A percentile compares a stretch with the other conserved stretches of the same genome.
Conservation (phyloP, 53 echinoderm and acorn worm genomes). For the Holothuria scabra region DNA sequence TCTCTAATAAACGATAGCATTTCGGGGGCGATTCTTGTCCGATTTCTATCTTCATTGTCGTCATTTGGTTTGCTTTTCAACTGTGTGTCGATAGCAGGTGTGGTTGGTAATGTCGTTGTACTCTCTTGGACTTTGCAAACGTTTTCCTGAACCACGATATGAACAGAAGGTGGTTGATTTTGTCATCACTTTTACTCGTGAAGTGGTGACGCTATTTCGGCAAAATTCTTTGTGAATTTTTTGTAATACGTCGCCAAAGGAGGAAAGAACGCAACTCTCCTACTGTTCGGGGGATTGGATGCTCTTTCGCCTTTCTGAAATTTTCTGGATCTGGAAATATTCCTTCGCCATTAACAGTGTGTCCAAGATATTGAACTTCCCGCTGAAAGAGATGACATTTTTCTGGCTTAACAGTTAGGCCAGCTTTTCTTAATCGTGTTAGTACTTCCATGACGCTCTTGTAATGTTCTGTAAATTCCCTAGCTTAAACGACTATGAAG, state of each 20-base stretch:
- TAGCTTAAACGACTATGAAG: constrained; percentile 58
- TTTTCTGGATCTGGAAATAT: constrained; percentile 67
- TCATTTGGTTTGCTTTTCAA: too few species aligned
- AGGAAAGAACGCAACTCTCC: constrained; percentile 55
- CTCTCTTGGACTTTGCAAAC: too few species aligned
- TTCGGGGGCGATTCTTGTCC: too few species aligned
- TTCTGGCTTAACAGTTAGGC: constrained; percentile 27
- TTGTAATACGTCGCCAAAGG: constrained; percentile 65
- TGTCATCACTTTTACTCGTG: not conserved
- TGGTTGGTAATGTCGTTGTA: too few species aligned
- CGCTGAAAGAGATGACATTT: constrained; percentile 46
- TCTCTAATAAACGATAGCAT: too few species aligned
- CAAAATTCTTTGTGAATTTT: constrained; percentile 63
- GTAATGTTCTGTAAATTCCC: constrained; percentile 54
- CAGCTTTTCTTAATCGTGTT: not conserved
- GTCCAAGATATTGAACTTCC: constrained; percentile 49
- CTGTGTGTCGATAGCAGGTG: too few species aligned
- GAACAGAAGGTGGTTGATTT: too few species aligned
- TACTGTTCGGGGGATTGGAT: constrained; percentile 45
- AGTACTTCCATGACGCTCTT: constrained; percentile 58
- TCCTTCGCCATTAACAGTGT: constrained; percentile 31
- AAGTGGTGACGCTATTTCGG: constrained; percentile 57
- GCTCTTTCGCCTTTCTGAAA: constrained; percentile 36
- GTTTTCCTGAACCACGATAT: too few species aligned
- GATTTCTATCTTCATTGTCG: too few species aligned